Conservation (phyloP, 2,888 invertebrate species). For the Oxystoma pomonae region DNA sequence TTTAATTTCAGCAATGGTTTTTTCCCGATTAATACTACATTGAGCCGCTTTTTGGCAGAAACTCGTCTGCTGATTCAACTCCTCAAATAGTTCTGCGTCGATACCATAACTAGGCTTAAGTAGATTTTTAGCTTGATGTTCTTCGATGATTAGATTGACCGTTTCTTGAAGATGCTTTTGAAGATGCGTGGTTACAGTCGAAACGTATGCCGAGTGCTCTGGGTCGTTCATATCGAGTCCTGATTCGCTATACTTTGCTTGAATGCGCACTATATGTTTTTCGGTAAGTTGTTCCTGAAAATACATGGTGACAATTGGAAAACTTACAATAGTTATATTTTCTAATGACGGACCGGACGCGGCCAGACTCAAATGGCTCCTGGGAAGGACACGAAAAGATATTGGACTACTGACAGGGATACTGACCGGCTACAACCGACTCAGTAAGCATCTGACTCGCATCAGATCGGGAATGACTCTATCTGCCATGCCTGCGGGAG, state of each 20-base stretch:
- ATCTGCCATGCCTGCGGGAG: too few species aligned
- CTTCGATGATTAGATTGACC: conserved; percentile 65
- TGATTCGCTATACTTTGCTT: conserved; percentile 52
- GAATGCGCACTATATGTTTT: conserved; percentile 64
- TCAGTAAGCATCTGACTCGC: too few species aligned
- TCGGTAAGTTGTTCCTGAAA: conserved; percentile 65
- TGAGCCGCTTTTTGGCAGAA: conserved; percentile 68
- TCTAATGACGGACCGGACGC: too few species aligned
- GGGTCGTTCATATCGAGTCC: conserved; percentile 51
- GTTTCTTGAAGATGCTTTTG: conserved; percentile 64
- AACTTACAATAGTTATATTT: too few species aligned
- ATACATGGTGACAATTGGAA: background rate
- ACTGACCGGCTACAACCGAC: too few species aligned
- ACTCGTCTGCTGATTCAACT: conserved; percentile 66
- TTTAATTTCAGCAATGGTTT: conserved; percentile 63
- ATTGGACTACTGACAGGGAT: too few species aligned
- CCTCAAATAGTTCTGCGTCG: conserved; percentile 60
- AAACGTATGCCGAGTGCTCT: conserved; percentile 61
- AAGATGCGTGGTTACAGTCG: conserved; percentile 60
- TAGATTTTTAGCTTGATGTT: conserved; percentile 56
- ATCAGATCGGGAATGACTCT: too few species aligned
- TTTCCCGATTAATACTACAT: conserved; percentile 66
- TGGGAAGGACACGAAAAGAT: too few species aligned
- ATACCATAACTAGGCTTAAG: conserved; percentile 60
- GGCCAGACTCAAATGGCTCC: too few species aligned